A percentile compares a stretch with the other conserved stretches of the same genome.
Evolutionary conservation across 2,888 invertebrate genomes (phyloP).

Genomic region (Galeopsomyia nigrocyanea): DNA sequence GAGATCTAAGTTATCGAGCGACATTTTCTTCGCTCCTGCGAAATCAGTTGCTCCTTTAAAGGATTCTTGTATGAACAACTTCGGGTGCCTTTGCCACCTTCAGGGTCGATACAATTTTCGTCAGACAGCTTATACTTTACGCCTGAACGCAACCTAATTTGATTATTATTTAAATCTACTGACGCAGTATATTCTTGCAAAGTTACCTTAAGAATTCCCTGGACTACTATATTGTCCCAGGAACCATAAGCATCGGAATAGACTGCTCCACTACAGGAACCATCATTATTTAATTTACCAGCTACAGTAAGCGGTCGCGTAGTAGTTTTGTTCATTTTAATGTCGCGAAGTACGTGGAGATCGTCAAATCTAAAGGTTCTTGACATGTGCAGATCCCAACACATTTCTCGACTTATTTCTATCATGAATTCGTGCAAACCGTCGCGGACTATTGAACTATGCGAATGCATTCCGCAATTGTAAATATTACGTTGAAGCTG

Average conservation of each 20-base stretch:
- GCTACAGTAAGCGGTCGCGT: slow-evolving; percentile 23
- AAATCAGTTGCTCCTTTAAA: slow-evolving; percentile 22
- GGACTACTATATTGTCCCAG: slow-evolving; percentile 49
- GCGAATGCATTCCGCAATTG: slow-evolving; percentile 47
- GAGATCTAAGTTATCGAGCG: slow-evolving; percentile 45
- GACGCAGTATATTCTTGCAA: slow-evolving; percentile 29
- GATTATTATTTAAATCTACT: too few species aligned
- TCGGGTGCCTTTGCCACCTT: too few species aligned
- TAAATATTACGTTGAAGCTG: slow-evolving; percentile 26
- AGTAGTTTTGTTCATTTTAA: slow-evolving; percentile 12
- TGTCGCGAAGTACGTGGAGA: slow-evolving; percentile 35
- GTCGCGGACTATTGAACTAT: slow-evolving; percentile 27
- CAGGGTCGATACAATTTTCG: too few species aligned
- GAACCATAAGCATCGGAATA: slow-evolving; percentile 44
- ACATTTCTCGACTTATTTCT: slow-evolving; percentile 12
- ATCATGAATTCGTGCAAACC: slow-evolving; percentile 41
- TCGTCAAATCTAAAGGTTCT: slow-evolving; percentile 12
- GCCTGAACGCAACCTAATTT: too few species aligned
- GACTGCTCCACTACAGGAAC: slow-evolving; percentile 37
- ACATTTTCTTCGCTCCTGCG: neutral
- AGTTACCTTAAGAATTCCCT: slow-evolving; percentile 19
- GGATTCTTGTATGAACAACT: slow-evolving; percentile 36
- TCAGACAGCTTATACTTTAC: too few species aligned
- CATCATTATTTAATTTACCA: neutral
- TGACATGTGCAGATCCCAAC: neutral